Base-by-base conservation (phyloP, 2,888 invertebrate genomes). In the Mimumesa dahlbomi region DNA sequence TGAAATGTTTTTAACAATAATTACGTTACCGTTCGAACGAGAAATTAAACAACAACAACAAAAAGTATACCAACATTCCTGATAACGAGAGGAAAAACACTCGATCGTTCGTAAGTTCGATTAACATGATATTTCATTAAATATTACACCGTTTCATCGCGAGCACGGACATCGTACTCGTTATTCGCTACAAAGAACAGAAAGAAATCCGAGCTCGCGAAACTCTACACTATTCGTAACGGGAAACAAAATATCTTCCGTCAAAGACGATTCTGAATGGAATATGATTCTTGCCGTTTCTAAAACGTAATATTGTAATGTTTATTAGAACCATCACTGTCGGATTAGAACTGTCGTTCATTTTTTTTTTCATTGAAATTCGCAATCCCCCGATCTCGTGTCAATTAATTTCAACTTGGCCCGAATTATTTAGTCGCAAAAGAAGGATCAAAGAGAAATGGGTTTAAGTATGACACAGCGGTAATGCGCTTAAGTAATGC, bases 401-500 rank as follows among this genome's bases (percentile, higher is more conserved):
- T 42, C 19, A n/a, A n/a, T n/a, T 34, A 13, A 59, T 59, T 25
- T 29, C 34, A 25, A 25, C 7, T 5, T 7, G 25, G 3, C 25
- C 7, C 9, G 31, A 21, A 14, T 22, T 14, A 54, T 45, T 21
- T 3, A 13, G 18, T 13, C 13, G 11, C 25, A 45, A 5, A 9
- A 46, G 25, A 5, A 56, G 16, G 48, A 56, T 63, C 40, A 59
- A 57, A 69, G 62, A 31, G 66, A 59, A 58, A 62, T 42, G 34
- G 14, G 19, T 38, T 19, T 38, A 56, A 36, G 45, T 31, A 58
- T 40, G 52, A 40, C 36, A 48, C 46, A 61, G 18, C 56, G 46
- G 61, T 71, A 61, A 58, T 54, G 45, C 46, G 53, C 52, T 54
- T 53, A 73, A 68, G 58, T 69, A 59, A 75, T 53, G 38, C 70